Base-by-base conservation (phyloP, 1,140 invertebrate genomes). In the Agrypnia vestita region DNA sequence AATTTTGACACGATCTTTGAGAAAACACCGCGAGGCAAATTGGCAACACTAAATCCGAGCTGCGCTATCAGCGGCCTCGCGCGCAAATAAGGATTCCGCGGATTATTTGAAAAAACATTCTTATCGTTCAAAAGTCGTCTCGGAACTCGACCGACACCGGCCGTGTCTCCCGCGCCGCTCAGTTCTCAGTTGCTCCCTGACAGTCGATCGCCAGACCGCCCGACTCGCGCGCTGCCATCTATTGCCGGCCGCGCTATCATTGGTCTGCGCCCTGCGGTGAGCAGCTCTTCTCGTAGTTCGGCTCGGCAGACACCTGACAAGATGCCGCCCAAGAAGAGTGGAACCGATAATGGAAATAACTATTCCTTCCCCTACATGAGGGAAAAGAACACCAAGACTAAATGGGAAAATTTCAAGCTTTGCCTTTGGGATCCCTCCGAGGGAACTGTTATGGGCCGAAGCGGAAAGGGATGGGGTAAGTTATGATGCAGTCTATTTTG, bases 381-480 rank as follows among this genome's bases (percentile, higher is more conserved):
- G 72, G 86, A 86, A 69, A 86, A 87, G 6, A 87, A 90, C 47
- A 86, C 86, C 6, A 89, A 90, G 76, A 91, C 91, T 0, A 86
- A 88, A 69, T 92, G 92, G 90, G 84, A 92, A 80, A 87, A 87
- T 44, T 86, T 94, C 51, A 86, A 87, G 12, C 88, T 91, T 82
- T 90, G 89, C 25, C 85, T 96, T 51, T 95, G 95, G 86, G 91
- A 96, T 89, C 90, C 91, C 0, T 87, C 92, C 11, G 92, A 91
- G 67, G 90, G 90, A 79, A 89, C 93, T 64, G 90, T 94, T 83
- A 87, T 96, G 11, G 95, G 94, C 25, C 89, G 95, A 83, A 95
- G 92, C 56, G 88, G 87, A 0, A 91, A 91, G 85, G 92, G 92
- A 89, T 96, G 95, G 95, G 92, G 95, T 96, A 90, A 92, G 91